Evolutionary conservation across 2,888 invertebrate species (phyloP), one percentile per base, ranked within the genome.

Genomic region (Troides aeacus): DNA sequence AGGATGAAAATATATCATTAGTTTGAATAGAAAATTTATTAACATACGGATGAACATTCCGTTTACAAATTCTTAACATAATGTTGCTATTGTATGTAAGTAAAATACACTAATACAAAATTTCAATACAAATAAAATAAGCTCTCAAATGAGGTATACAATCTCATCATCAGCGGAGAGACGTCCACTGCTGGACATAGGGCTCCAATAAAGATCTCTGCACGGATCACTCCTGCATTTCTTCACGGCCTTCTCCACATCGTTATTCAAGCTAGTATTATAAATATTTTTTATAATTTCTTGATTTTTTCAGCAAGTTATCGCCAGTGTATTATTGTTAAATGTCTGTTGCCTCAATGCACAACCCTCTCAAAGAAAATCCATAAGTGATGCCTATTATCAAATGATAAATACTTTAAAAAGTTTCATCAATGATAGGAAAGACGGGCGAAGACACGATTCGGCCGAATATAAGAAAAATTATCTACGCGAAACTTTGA

Each of bases 401-500:
- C 18, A 68, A 8, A 21, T 68, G 0, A 21, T 62, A 8, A 57
- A 67, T 15, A 42, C 24, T 4, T 42, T 68, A n/a, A 62, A 62
- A 21, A 39, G 23, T 53, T 60, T 64, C 23, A 36, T 64, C 3
- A 59, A 56, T 15, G 7, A 6, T 15, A 46, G 23, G 17, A 57
- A 42, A 30, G 50, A 69, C 17, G 69, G 65, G 6, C 46, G 69
- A 7, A 58, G 36, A 59, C 46, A 24, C 10, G 59, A 70, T 50
- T 42, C 57, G 10, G 36, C n/a, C 8, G 62, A 62, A 15, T 36
- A 62, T 42, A 65, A 62, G 23, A 62, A 30, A 24, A 39, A 66
- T 24, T 62, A 62, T 23, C 59, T 70, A 18, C 30, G 57, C 30
- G 59, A 70, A 18, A 66, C 36, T 30, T 66, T 70, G 59, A 70